phyloP scores from a whole-genome alignment of 1,140 invertebrate genomes.

The Andrena cerasifolii region DNA sequence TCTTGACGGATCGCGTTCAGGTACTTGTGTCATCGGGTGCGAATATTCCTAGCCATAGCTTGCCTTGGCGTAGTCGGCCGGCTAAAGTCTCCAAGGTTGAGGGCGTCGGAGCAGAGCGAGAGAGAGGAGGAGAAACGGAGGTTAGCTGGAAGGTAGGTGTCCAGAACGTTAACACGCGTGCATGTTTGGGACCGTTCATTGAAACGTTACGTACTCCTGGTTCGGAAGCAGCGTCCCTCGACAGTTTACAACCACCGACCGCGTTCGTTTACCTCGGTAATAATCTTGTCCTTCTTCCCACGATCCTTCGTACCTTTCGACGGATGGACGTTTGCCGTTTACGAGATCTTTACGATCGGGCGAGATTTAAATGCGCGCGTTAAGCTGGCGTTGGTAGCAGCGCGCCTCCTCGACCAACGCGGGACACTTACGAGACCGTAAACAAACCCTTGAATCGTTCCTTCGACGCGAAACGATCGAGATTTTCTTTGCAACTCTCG shows the following conservation, averaged over 20 bases:
- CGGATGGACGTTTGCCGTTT: conserved; percentile 64
- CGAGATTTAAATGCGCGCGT: conserved; percentile 56
- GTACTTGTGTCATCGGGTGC: too few relatives aligned
- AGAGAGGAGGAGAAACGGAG: neutral
- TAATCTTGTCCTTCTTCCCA: conserved; percentile 66
- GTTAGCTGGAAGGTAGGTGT: neutral
- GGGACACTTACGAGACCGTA: neutral
- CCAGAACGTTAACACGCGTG: neutral
- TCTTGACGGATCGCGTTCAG: too few relatives aligned
- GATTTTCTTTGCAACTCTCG: neutral
- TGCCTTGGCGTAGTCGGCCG: neutral
- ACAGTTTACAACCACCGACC: conserved; percentile 67
- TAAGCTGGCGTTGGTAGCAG: conserved; percentile 24
- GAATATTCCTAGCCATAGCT: too few relatives aligned
- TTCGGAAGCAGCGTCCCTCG: conserved; percentile 32
- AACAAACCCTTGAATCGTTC: conserved; percentile 12
- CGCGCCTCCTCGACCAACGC: conserved; percentile 15
- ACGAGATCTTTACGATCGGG: conserved; percentile 70
- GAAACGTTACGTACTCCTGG: conserved; percentile 44
- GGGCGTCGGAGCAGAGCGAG: too few relatives aligned
- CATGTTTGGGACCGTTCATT: conserved; percentile 34
- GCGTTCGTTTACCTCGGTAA: conserved; percentile 69
- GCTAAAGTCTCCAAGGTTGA: neutral
- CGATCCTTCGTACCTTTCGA: conserved; percentile 62
- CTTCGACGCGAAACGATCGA: neutral